These are phyloP conservation scores for Argynnis bischoffii DNA, from an alignment of 2,888 invertebrate species.

Conservation along the genomic window DNA sequence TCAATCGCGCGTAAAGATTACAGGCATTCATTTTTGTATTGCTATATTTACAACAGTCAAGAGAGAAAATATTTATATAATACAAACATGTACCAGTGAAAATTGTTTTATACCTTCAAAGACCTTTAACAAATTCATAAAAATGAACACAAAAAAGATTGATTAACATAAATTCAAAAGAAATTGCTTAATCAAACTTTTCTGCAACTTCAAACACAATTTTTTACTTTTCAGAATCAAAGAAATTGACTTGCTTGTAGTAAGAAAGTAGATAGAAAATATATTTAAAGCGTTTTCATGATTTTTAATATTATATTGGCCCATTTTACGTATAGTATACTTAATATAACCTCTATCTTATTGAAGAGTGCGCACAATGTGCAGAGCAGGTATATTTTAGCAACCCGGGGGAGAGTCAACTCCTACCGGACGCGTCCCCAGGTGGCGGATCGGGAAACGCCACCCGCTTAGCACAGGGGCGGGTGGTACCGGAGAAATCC, in stretches of 20 bases:
- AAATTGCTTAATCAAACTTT: conserved; percentile 42
- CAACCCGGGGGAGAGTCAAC: no score
- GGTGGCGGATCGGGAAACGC: no score
- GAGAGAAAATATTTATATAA: background rate
- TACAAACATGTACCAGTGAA: background rate
- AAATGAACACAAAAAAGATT: conserved; percentile 30
- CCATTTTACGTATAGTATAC: no score
- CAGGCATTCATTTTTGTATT: no score
- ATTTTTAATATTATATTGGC: background rate
- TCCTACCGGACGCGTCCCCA: no score
- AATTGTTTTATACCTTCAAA: conserved; percentile 7
- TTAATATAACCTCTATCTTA: no score
- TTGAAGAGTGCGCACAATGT: no score
- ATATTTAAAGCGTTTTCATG: background rate
- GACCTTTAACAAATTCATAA: conserved; percentile 21
- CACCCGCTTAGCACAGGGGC: no score
- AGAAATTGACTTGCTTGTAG: conserved; percentile 24
- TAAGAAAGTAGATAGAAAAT: background rate
- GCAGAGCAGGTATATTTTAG: no score
- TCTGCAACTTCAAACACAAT: conserved; percentile 38
- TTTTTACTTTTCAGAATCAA: conserved; percentile 31
- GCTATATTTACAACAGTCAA: background rate
- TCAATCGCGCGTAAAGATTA: no score
- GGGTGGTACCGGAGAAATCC: no score
- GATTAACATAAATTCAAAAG: conserved; percentile 37